These are phyloP conservation scores for Bombus turneri DNA, from an alignment of 1,140 invertebrate genomes.

Conservation along the genomic window DNA sequence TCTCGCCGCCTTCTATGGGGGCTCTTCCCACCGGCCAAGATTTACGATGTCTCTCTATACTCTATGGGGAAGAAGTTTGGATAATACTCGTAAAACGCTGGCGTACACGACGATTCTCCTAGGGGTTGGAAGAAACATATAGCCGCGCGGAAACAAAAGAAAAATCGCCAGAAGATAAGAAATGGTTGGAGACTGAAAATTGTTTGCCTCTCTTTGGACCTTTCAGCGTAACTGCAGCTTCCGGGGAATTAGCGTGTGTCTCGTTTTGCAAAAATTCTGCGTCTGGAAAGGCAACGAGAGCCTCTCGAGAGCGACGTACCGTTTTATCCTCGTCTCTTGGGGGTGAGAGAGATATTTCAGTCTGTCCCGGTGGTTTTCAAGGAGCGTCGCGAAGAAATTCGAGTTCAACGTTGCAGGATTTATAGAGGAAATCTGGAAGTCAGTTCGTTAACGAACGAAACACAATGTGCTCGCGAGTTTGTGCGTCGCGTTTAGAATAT, in stretches of 20 bases:
- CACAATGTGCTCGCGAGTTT: not conserved
- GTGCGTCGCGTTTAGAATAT: conserved; percentile 11
- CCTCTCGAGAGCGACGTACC: not conserved
- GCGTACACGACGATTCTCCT: conserved; percentile 10
- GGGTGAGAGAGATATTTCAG: too few species aligned
- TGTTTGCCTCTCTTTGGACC: conserved; percentile 9
- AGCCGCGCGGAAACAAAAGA: conserved; percentile 36
- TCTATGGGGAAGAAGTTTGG: conserved; percentile 60
- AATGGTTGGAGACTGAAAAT: conserved; percentile 8
- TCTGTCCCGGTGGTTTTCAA: not conserved
- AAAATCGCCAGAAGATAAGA: conserved; percentile 37
- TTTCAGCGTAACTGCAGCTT: conserved; percentile 28
- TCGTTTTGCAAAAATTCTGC: conserved; percentile 3
- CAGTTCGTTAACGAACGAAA: not conserved
- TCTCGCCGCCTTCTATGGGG: conserved; percentile 32
- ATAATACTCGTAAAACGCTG: conserved; percentile 50
- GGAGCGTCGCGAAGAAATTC: not conserved
- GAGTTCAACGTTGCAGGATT: not conserved
- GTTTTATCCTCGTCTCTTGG: not conserved
- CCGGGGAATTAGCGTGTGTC: not conserved
- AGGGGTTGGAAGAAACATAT: conserved; percentile 25
- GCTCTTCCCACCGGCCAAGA: conserved; percentile 39
- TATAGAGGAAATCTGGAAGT: conserved; percentile 16
- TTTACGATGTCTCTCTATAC: conserved; percentile 54
- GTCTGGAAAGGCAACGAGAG: not conserved